phyloP scores from a whole-genome alignment of 1,140 invertebrate genomes.

The Drosophila tsacasi region DNA sequence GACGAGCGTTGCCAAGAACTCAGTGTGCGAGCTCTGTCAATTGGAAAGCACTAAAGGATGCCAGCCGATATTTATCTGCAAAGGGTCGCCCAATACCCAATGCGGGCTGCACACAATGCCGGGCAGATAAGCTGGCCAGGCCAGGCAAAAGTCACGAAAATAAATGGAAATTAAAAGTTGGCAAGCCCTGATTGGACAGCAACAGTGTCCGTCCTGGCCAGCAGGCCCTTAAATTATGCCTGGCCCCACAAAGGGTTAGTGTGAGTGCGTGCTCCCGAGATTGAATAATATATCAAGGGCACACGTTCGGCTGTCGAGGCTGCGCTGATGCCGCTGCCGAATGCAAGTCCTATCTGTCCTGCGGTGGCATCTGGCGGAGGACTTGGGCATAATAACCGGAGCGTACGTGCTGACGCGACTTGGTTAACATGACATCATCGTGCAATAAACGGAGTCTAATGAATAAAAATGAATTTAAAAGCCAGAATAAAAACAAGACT shows the following conservation, averaged over 20 bases:
- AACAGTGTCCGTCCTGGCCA: neutral
- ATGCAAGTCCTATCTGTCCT: slow-evolving; percentile 7
- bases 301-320: slow-evolving; percentile 38
- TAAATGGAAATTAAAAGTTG: slow-evolving; percentile 74
- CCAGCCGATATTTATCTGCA: slow-evolving; percentile 56
- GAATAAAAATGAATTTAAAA: slow-evolving; percentile 77
- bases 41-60: slow-evolving; percentile 61
- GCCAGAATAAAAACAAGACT: slow-evolving; percentile 18
- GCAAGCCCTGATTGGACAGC: slow-evolving; percentile 40
- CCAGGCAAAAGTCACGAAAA: slow-evolving; percentile 59
- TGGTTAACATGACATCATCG: slow-evolving; percentile 74
- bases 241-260: slow-evolving; percentile 1
- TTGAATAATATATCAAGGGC: slow-evolving; percentile 58
- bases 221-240: slow-evolving; percentile 17
- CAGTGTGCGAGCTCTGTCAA: slow-evolving; percentile 44
- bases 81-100: slow-evolving; percentile 49
- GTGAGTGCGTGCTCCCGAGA: slow-evolving; percentile 21
- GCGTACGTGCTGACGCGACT: slow-evolving; percentile 19
- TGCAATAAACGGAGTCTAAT: slow-evolving; percentile 56
- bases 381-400: neutral
- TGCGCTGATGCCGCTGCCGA: slow-evolving; percentile 22
- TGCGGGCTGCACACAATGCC: slow-evolving; percentile 57
- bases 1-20: slow-evolving; percentile 26
- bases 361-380: slow-evolving; percentile 6
- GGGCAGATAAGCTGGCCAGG: slow-evolving; percentile 50